Conservation (phyloP, 2,797 vertebrate species). For the Myioborus melanocephalus region DNA sequence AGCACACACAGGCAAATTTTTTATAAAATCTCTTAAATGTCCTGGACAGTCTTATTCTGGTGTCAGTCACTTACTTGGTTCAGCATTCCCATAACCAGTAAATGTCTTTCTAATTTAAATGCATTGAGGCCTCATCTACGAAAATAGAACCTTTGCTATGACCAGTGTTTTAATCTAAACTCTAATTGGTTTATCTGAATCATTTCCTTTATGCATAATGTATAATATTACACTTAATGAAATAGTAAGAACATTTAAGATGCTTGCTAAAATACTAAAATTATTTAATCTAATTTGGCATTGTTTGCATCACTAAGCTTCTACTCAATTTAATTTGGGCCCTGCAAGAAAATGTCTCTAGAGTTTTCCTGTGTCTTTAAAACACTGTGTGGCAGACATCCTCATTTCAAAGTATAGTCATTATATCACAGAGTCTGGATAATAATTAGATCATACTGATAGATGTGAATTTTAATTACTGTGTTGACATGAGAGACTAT, state of each 20-base stretch:
- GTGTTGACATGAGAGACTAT: not conserved
- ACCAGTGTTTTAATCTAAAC: not conserved
- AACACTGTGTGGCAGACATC: not conserved
- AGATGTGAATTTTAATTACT: slow-evolving; percentile 12
- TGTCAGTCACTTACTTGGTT: slow-evolving; percentile 15
- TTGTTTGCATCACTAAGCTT: not conserved
- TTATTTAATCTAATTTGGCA: not conserved
- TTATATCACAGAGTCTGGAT: not conserved
- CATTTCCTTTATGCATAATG: slow-evolving; percentile 5
- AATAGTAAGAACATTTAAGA: not conserved
- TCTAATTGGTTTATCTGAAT: not conserved
- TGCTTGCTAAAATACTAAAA: not conserved
- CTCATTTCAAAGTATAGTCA: not conserved
- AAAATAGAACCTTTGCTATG: not conserved
- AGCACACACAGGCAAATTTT: not conserved
- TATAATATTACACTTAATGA: not conserved
- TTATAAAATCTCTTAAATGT: slow-evolving; percentile 14
- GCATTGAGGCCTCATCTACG: not conserved
- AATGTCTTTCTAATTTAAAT: slow-evolving; percentile 26
- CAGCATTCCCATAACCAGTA: not conserved
- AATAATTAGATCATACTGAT: not conserved
- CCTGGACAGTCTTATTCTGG: not conserved
- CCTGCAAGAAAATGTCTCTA: not conserved
- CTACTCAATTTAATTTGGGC: not conserved
- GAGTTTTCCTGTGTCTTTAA: not conserved